Evolutionary conservation across 2,113 vertebrate genomes (phyloP).

Genomic region (Tyto alba): DNA sequence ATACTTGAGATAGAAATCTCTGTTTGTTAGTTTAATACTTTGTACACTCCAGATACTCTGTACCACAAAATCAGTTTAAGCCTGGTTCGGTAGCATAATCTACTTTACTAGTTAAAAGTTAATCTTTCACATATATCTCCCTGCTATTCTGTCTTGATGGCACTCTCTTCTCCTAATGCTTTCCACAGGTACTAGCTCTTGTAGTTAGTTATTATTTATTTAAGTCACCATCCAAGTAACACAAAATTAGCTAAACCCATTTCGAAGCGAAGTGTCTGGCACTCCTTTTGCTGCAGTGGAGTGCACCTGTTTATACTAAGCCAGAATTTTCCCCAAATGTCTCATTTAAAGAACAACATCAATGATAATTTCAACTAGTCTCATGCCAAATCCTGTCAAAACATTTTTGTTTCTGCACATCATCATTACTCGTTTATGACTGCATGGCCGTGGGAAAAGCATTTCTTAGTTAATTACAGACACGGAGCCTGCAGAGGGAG

Average conservation of each 20-base stretch:
- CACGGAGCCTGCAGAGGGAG: conserved; percentile 61
- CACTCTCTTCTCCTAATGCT: not conserved
- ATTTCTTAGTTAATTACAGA: conserved; percentile 58
- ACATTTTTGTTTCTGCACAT: conserved; percentile 65
- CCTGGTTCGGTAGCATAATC: not conserved
- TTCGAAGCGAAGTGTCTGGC: not conserved
- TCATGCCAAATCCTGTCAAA: conserved; percentile 63
- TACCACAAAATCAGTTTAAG: not conserved
- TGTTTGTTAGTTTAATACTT: conserved; percentile 20
- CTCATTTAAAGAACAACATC: conserved; percentile 39
- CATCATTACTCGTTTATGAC: conserved; percentile 51
- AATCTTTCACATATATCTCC: not conserved
- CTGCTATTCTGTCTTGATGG: not conserved
- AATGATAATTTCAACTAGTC: conserved; percentile 38
- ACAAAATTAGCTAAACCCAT: conserved; percentile 12
- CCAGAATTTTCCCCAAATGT: conserved; percentile 37
- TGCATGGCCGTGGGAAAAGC: conserved; percentile 24
- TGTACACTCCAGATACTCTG: not conserved
- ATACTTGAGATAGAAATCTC: not conserved
- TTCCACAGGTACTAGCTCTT: not conserved
- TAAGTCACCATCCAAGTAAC: not conserved
- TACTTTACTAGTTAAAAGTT: conserved; percentile 23
- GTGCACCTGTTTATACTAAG: conserved; percentile 45
- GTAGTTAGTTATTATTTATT: conserved; percentile 19
- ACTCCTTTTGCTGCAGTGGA: not conserved